A percentile compares a stretch with the other conserved stretches of the same genome.
These are phyloP conservation scores for Baronia brevicornis DNA, from an alignment of 2,888 invertebrate genomes.

Conservation along the genomic window DNA sequence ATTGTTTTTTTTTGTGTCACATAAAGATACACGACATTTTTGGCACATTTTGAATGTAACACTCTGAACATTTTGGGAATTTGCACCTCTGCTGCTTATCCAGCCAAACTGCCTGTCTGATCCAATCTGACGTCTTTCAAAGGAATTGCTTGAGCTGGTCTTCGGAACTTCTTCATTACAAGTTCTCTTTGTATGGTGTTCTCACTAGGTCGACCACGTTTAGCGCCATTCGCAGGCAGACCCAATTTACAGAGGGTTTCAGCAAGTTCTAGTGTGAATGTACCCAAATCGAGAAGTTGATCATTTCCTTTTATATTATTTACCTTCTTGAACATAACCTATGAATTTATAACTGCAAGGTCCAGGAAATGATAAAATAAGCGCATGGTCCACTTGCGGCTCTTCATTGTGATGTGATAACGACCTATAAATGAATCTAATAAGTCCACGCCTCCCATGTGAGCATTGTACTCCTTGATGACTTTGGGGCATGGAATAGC, in stretches of 20 bases:
- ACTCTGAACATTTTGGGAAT: slow-evolving; percentile 27
- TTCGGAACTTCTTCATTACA: slow-evolving; percentile 22
- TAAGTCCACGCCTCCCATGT: slow-evolving; percentile 25
- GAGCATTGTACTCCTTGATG: slow-evolving; percentile 25
- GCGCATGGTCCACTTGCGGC: slow-evolving; percentile 26
- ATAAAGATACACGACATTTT: slow-evolving; percentile 33
- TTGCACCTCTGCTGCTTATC: slow-evolving; percentile 25
- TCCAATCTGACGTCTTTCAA: too few species aligned
- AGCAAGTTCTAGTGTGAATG: slow-evolving; percentile 23
- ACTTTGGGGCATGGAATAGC: slow-evolving; percentile 22
- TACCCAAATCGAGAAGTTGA: slow-evolving; percentile 22
- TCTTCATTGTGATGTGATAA: slow-evolving; percentile 23
- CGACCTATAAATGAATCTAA: slow-evolving; percentile 11
- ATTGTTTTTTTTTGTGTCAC: slow-evolving; percentile 32
- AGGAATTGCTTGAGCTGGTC: slow-evolving; percentile 23
- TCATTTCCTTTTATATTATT: slow-evolving; percentile 18
- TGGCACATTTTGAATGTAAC: slow-evolving; percentile 30
- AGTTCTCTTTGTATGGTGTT: slow-evolving; percentile 19
- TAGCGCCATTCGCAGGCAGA: slow-evolving; percentile 20
- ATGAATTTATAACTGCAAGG: slow-evolving; percentile 23
- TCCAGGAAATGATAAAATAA: slow-evolving; percentile 26
- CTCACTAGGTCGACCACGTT: slow-evolving; percentile 21
- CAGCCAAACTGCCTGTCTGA: too few species aligned
- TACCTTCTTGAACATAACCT: slow-evolving; percentile 23
- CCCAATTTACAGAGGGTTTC: slow-evolving; percentile 21